These are phyloP conservation scores for Darevskia nairensis DNA, from an alignment of 2,797 vertebrate species.

Conservation along the genomic window DNA sequence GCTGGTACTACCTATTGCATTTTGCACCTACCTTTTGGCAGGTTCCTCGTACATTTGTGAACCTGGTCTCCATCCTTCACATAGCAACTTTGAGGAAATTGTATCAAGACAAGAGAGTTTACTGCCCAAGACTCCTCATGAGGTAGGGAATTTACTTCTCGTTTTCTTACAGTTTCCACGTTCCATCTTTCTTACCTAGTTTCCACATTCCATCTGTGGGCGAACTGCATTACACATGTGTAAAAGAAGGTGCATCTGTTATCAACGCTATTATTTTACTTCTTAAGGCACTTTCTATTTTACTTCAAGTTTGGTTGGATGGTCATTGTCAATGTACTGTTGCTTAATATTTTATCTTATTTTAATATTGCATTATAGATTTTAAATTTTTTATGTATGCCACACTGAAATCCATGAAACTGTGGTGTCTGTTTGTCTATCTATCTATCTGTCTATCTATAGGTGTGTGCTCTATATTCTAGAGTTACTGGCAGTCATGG, in stretches of 20 bases:
- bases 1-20: not conserved
- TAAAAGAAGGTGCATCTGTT: not conserved
- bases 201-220: not conserved
- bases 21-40: slow-evolving; percentile 55
- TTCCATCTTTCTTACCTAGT: not conserved
- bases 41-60: slow-evolving; percentile 81
- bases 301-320: not conserved
- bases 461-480: no score
- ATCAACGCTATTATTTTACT: not conserved
- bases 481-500: no score
- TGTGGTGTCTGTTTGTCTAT: no score
- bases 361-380: not conserved
- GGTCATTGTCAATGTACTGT: not conserved
- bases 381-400: not conserved
- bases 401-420: not conserved
- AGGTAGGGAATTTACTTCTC: slow-evolving; percentile 66
- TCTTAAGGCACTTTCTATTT: not conserved
- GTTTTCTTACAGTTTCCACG: not conserved
- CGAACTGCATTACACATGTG: not conserved
- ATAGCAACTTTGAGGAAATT: slow-evolving; percentile 68
- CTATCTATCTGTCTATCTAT: not conserved
- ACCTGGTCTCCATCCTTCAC: slow-evolving; percentile 71
- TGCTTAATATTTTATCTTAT: no score
- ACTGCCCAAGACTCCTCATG: slow-evolving; percentile 71
- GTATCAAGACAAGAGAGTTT: not conserved